A percentile compares a stretch with the other conserved stretches of the same genome.
These are phyloP conservation scores for Orthonychiurus folsomi DNA, from an alignment of 2,888 invertebrate genomes.

Conservation along the genomic window DNA sequence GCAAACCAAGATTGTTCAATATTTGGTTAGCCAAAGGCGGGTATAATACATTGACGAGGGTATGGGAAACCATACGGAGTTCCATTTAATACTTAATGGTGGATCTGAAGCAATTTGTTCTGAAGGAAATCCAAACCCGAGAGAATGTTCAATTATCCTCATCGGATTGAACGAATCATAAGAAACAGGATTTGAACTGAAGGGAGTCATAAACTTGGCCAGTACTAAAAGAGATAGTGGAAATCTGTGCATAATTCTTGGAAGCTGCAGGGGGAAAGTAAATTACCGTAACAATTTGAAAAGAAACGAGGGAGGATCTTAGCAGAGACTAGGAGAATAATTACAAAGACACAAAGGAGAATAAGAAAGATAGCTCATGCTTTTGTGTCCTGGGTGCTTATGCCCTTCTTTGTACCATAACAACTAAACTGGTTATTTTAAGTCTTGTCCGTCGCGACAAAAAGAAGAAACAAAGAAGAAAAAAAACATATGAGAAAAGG, in stretches of 20 bases:
- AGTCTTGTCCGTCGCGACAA: slow-evolving; percentile 22
- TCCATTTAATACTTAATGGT: neutral
- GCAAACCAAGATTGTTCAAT: no score
- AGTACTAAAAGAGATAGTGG: neutral
- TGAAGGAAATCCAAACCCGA: neutral
- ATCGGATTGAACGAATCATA: neutral
- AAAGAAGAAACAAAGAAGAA: slow-evolving; percentile 31
- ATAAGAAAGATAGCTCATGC: neutral
- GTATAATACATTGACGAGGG: no score
- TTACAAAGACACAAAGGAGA: neutral
- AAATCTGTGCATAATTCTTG: neutral
- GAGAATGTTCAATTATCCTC: neutral
- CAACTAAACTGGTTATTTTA: slow-evolving; percentile 17
- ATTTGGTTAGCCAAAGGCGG: no score
- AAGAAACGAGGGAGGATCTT: neutral
- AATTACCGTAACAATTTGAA: neutral
- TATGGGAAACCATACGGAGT: no score
- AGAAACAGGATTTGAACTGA: neutral
- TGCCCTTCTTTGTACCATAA: slow-evolving; percentile 9
- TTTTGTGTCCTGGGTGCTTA: neutral
- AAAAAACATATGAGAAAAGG: slow-evolving; percentile 31
- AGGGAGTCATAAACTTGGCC: no score
- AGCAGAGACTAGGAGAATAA: neutral
- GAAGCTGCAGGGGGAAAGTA: neutral
- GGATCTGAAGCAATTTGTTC: neutral